Conservation (phyloP, 2,113 vertebrate species). For the Tichodroma muraria region DNA sequence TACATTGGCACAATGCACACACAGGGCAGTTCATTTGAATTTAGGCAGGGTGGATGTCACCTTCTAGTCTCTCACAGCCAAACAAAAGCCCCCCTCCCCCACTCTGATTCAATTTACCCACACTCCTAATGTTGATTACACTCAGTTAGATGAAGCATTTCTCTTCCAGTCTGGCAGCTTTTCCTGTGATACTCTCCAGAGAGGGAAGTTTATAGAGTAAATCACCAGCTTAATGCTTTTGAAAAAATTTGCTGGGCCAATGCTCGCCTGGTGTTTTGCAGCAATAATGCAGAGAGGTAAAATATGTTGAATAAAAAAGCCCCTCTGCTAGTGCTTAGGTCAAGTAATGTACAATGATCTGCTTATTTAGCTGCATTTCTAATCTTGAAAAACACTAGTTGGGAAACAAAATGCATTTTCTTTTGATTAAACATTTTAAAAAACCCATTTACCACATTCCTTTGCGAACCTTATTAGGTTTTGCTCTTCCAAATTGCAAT, state of each 20-base stretch:
- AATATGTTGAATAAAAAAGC: neutral
- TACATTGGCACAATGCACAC: rapidly evolving
- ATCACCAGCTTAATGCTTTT: neutral
- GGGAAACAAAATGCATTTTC: neutral
- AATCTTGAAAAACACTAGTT: neutral
- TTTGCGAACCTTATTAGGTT: neutral
- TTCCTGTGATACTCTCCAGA: neutral
- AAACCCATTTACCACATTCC: neutral
- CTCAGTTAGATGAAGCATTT: neutral
- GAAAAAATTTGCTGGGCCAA: neutral
- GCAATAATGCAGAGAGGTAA: neutral
- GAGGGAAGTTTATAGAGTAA: neutral
- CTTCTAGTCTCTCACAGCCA: neutral
- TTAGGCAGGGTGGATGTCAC: neutral
- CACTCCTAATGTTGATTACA: neutral
- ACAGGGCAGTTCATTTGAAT: neutral
- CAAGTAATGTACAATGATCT: neutral
- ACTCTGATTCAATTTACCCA: neutral
- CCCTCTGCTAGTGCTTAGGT: neutral
- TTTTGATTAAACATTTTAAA: neutral
- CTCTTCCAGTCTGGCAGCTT: neutral
- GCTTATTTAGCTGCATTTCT: neutral
- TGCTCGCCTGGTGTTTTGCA: neutral
- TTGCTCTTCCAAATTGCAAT: neutral
- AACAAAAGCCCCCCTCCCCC: neutral